phyloP scores from a whole-genome alignment of 1,140 invertebrate genomes.

The Leptopilina clavipes region DNA sequence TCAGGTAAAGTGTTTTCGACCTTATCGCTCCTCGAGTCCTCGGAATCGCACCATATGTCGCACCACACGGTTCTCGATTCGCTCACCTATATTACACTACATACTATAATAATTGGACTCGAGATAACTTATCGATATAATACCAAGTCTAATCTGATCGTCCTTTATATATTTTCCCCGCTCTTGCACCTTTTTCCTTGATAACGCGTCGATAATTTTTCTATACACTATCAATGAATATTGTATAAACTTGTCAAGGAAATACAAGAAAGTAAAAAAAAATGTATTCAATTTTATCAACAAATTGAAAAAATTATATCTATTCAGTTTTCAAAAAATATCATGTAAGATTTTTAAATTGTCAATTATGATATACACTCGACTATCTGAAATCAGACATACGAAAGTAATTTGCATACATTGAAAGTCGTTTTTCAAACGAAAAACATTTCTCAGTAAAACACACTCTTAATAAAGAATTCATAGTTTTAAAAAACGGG shows the following conservation, averaged over 20 bases:
- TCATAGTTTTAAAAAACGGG: too few relatives aligned
- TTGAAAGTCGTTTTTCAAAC: too few relatives aligned
- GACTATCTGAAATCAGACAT: too few relatives aligned
- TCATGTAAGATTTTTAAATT: too few relatives aligned
- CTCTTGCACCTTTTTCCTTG: background rate
- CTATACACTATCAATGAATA: background rate
- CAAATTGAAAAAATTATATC: too few relatives aligned
- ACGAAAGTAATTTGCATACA: too few relatives aligned
- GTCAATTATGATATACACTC: too few relatives aligned
- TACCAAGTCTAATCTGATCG: conserved; percentile 40
- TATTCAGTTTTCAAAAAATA: too few relatives aligned
- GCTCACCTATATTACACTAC: background rate
- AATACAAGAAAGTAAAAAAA: background rate
- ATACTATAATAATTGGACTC: conserved; percentile 50
- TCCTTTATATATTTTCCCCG: background rate
- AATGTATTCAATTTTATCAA: too few relatives aligned
- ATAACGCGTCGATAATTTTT: background rate
- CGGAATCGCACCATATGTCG: conserved; percentile 66
- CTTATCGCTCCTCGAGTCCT: conserved; percentile 57
- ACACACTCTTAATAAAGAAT: too few relatives aligned
- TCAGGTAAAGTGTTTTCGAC: conserved; percentile 54
- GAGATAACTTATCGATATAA: conserved; percentile 55
- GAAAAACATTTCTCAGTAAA: too few relatives aligned
- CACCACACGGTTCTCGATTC: conserved; percentile 65
- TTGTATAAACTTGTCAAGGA: too few relatives aligned